phyloP scores from a whole-genome alignment of 2,797 vertebrate species.

The Pangasius sanitwongsei region DNA sequence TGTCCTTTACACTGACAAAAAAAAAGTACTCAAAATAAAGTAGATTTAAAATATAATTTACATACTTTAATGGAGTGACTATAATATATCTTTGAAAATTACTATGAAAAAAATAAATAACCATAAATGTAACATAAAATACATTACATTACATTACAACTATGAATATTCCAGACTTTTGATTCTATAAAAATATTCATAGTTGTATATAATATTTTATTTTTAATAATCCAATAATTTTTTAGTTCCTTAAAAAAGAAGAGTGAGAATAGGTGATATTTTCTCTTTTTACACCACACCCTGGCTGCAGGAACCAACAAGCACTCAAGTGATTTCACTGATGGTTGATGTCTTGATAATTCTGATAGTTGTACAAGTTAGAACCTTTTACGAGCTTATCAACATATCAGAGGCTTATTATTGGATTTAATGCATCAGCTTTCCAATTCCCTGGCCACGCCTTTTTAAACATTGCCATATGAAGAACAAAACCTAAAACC shows the following conservation, averaged over 20 bases:
- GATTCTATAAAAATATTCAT: background rate
- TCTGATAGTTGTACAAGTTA: background rate
- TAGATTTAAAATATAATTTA: background rate
- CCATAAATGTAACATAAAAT: background rate
- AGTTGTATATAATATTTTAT: background rate
- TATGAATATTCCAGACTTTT: background rate
- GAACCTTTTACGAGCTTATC: background rate
- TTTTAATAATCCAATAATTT: background rate
- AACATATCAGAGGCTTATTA: background rate
- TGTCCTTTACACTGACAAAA: background rate
- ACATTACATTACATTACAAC: background rate
- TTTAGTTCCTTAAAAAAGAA: background rate
- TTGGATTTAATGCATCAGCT: background rate
- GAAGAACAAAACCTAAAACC: background rate
- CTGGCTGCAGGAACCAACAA: slow-evolving; percentile 1
- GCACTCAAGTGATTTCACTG: background rate
- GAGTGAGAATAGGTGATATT: background rate
- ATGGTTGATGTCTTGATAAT: background rate
- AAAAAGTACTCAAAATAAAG: background rate
- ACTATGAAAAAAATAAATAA: no score
- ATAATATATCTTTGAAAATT: background rate
- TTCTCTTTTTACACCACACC: background rate
- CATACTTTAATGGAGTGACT: background rate
- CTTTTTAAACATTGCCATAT: background rate
- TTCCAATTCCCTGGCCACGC: background rate